phyloP scores from a whole-genome alignment of 2,113 vertebrate species.

The Pseudois nayaur region DNA sequence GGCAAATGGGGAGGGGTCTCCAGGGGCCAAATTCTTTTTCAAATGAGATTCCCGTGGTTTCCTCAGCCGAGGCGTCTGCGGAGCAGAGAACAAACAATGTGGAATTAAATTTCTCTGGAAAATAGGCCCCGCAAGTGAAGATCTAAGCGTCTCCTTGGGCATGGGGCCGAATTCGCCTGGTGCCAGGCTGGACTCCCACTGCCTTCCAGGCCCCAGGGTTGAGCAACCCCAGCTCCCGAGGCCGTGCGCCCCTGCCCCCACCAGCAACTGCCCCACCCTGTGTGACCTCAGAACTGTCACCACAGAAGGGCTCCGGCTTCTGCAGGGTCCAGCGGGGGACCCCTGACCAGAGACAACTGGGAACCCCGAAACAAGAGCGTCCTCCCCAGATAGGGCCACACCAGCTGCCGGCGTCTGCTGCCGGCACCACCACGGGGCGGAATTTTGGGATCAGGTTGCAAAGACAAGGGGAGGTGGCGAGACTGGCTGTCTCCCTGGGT shows the following conservation, averaged over 20 bases:
- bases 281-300: not conserved
- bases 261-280: not conserved
- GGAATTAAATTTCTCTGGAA: slow-evolving; percentile 52
- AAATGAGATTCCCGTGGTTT: slow-evolving; percentile 56
- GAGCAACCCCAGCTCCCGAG: not conserved
- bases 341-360: not conserved
- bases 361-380: not conserved
- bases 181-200: not conserved
- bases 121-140: slow-evolving; percentile 13
- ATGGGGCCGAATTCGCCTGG: not conserved
- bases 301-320: not conserved
- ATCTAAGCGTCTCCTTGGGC: not conserved
- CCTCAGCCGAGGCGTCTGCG: not conserved
- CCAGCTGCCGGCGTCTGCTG: not conserved
- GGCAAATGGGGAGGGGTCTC: slow-evolving; percentile 46
- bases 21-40: slow-evolving; percentile 55
- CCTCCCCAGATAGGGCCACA: not conserved
- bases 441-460: slow-evolving; percentile 19
- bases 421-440: rapidly evolving
- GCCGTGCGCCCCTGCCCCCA: not conserved
- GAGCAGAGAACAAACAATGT: slow-evolving; percentile 57
- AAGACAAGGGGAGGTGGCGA: not conserved
- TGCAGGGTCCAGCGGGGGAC: not conserved
- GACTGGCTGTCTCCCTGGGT: slow-evolving; percentile 17
- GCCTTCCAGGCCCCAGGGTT: not conserved